Evolutionary conservation across 2,113 vertebrate species (phyloP).

Genomic region (Lonchura striata): DNA sequence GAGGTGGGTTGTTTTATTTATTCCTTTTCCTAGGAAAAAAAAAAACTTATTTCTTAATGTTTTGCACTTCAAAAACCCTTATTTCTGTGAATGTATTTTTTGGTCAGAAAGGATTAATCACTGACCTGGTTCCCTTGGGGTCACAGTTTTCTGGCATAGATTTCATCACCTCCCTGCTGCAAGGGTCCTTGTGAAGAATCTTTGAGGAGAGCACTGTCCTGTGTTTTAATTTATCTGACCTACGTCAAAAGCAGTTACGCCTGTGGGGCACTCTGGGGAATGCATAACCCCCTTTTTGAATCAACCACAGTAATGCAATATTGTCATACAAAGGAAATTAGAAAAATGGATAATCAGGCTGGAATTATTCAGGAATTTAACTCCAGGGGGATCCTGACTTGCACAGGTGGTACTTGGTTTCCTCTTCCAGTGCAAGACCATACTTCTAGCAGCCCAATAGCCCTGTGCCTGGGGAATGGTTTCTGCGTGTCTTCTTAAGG

Average conservation of each 20-base stretch:
- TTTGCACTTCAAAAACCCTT: not conserved
- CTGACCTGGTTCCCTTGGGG: not conserved
- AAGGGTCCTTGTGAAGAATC: not conserved
- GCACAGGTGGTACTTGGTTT: conserved; percentile 1
- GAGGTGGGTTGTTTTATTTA: not conserved
- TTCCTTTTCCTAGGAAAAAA: not conserved
- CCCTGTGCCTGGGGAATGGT: not conserved
- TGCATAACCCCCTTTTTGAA: not conserved
- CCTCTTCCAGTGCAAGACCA: not conserved
- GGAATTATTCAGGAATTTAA: conserved; percentile 25
- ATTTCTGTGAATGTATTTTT: not conserved
- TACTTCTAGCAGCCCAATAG: not conserved
- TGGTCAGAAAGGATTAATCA: not conserved
- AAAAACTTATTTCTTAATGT: too few species aligned
- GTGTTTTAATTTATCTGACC: not conserved
- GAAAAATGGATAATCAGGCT: not conserved
- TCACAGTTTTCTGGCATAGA: not conserved
- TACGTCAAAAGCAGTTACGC: not conserved
- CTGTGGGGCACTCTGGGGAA: not conserved
- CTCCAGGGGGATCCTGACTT: not conserved
- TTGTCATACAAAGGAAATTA: not conserved
- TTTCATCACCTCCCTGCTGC: not conserved
- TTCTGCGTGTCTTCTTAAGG: not conserved
- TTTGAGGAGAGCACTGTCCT: not conserved
- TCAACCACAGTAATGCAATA: not conserved